Conservation (phyloP, 2,888 invertebrate genomes). For the Pristionchus fissidentatus region DNA sequence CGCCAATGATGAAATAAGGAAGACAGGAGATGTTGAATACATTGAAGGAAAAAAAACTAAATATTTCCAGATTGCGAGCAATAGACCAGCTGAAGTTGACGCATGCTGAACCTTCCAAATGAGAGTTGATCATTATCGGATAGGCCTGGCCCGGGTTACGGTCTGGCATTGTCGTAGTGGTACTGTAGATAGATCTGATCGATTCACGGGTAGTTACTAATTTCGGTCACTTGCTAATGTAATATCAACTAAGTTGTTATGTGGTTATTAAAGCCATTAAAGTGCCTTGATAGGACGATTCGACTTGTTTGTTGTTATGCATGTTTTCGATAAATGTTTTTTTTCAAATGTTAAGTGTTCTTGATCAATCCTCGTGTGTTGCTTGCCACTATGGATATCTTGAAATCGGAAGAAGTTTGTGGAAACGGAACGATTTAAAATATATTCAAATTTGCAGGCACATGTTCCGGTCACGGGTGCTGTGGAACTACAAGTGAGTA, state of each 20-base stretch:
- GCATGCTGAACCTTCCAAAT: not conserved
- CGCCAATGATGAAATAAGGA: too few species aligned
- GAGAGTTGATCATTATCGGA: not conserved
- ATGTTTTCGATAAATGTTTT: too few species aligned
- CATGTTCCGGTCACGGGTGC: constrained; percentile 39
- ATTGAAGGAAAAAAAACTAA: too few species aligned
- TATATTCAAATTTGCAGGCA: too few species aligned
- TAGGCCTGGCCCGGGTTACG: not conserved
- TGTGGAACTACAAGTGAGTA: constrained; percentile 39
- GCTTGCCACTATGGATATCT: too few species aligned
- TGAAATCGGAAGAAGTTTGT: too few species aligned
- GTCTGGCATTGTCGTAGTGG: not conserved
- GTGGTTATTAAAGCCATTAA: not conserved
- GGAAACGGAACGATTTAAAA: too few species aligned
- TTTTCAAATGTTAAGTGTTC: too few species aligned
- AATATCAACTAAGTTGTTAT: constrained; percentile 24
- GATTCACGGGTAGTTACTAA: constrained; percentile 9
- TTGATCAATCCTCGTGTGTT: too few species aligned
- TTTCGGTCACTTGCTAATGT: not conserved
- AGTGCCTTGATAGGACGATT: constrained; percentile 7
- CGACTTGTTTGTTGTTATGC: not conserved
- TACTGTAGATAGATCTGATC: not conserved
- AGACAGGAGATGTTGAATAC: too few species aligned
- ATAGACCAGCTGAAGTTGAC: constrained; percentile 9
- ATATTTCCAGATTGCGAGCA: constrained; percentile 35